Evolutionary conservation across 2,888 invertebrate species (phyloP).

Genomic region (Drosophila greeni): DNA sequence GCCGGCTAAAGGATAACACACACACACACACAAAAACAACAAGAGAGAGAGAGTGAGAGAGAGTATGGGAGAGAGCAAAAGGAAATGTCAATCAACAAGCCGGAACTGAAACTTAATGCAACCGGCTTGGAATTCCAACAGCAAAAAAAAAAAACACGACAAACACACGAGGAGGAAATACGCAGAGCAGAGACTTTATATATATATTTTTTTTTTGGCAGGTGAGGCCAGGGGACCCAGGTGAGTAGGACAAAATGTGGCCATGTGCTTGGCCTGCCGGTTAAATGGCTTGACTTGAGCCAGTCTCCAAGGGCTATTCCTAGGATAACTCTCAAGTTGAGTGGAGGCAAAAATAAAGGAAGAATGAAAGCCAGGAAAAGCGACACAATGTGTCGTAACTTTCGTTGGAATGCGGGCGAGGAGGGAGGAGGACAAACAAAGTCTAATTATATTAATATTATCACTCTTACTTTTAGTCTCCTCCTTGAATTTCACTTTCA

Average conservation of each 20-base stretch:
- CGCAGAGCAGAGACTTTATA: background rate
- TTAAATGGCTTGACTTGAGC: slow-evolving; percentile 41
- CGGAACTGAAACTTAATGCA: slow-evolving; percentile 66
- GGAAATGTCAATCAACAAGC: slow-evolving; percentile 72
- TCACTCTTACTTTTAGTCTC: slow-evolving; percentile 39
- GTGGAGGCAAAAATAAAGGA: slow-evolving; percentile 1
- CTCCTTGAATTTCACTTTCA: slow-evolving; percentile 11
- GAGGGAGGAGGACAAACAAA: slow-evolving; percentile 2
- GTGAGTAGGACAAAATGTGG: slow-evolving; percentile 19
- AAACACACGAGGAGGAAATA: slow-evolving; percentile 7
- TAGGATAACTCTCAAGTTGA: slow-evolving; percentile 39
- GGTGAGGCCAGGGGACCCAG: slow-evolving; percentile 7
- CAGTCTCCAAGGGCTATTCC: slow-evolving; percentile 41
- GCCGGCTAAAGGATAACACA: slow-evolving; percentile 30
- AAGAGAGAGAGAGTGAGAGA: background rate
- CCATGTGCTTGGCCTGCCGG: slow-evolving; percentile 37
- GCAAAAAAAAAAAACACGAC: slow-evolving; percentile 16
- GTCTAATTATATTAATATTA: slow-evolving; percentile 41
- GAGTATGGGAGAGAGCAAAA: slow-evolving; percentile 8
- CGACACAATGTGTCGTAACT: slow-evolving; percentile 36
- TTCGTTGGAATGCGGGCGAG: slow-evolving; percentile 26
- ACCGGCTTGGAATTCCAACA: slow-evolving; percentile 56
- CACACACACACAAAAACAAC: background rate
- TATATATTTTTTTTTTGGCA: slow-evolving; percentile 2
- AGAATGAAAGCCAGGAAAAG: slow-evolving; percentile 1